phyloP scores from a whole-genome alignment of 2,113 vertebrate species.

The Oriolus oriolus region DNA sequence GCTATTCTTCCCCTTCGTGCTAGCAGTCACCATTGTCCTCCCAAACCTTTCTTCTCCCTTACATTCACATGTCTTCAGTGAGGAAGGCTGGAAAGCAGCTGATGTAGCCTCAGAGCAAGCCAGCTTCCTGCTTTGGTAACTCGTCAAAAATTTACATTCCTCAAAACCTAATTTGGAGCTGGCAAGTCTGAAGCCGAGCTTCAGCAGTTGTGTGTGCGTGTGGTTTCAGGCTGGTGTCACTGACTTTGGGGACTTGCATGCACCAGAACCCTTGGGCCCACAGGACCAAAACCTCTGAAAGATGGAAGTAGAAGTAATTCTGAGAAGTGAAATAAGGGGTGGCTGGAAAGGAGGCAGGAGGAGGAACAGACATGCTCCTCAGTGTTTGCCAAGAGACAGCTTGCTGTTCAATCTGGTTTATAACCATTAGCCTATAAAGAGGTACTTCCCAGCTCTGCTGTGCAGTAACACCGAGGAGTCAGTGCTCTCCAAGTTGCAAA shows the following conservation, averaged over 20 bases:
- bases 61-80: background rate
- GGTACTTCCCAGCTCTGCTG: slow-evolving; percentile 17
- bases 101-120: background rate
- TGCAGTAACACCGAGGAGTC: background rate
- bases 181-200: background rate
- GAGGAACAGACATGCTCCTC: background rate
- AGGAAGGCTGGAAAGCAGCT: background rate
- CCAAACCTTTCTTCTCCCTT: background rate
- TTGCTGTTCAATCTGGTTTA: slow-evolving; percentile 42
- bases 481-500: background rate
- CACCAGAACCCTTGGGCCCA: background rate
- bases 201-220: background rate
- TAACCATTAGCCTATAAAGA: slow-evolving; percentile 40
- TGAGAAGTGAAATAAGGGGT: background rate
- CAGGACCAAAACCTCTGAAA: background rate
- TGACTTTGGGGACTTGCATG: background rate
- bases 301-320: slow-evolving; percentile 5
- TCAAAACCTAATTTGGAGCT: background rate
- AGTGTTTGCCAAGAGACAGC: slow-evolving; percentile 40
- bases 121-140: background rate
- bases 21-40: background rate
- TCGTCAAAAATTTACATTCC: background rate
- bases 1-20: background rate
- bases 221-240: background rate
- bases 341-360: background rate